These are phyloP conservation scores for Heterodera filipjevi DNA, from an alignment of 2,888 invertebrate species.

Conservation along the genomic window DNA sequence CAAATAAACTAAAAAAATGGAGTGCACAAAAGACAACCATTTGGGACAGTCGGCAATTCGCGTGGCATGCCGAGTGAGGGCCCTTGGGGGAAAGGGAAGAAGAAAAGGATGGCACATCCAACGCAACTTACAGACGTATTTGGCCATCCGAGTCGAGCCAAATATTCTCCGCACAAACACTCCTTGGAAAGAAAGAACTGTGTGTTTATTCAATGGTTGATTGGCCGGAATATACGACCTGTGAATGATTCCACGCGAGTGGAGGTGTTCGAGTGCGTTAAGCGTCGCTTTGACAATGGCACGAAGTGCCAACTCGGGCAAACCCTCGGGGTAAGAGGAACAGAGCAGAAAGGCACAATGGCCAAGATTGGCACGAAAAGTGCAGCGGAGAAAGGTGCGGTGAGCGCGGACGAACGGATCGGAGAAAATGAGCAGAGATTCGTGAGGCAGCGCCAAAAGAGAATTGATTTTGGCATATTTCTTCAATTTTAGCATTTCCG, in stretches of 20 bases:
- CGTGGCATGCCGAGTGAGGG: conserved; percentile 25
- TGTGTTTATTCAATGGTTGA: not conserved
- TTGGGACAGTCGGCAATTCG: conserved; percentile 23
- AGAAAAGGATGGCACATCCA: not conserved
- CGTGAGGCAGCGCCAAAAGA: not conserved
- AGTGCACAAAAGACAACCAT: not conserved
- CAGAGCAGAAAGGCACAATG: conserved; percentile 10
- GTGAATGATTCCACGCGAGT: conserved; percentile 82
- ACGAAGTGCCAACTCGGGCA: conserved; percentile 35
- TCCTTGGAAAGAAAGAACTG: conserved; percentile 71
- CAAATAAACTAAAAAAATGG: not conserved
- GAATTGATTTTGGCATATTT: not conserved
- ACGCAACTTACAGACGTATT: conserved; percentile 17
- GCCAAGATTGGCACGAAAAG: conserved; percentile 7
- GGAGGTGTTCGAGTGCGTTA: conserved; percentile 81
- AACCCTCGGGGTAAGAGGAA: conserved; percentile 27
- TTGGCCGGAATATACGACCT: conserved; percentile 70
- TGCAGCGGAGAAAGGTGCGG: not conserved
- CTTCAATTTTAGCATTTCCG: not conserved
- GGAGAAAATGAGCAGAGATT: conserved; percentile 3
- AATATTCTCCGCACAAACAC: conserved; percentile 82
- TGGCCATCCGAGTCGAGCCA: conserved; percentile 69
- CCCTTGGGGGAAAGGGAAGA: not conserved
- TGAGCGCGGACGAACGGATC: not conserved
- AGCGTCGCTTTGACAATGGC: conserved; percentile 72